A percentile compares a stretch with the other conserved stretches of the same genome.
Conservation (phyloP, 2,113 vertebrate genomes). For the Hassar affinis region DNA sequence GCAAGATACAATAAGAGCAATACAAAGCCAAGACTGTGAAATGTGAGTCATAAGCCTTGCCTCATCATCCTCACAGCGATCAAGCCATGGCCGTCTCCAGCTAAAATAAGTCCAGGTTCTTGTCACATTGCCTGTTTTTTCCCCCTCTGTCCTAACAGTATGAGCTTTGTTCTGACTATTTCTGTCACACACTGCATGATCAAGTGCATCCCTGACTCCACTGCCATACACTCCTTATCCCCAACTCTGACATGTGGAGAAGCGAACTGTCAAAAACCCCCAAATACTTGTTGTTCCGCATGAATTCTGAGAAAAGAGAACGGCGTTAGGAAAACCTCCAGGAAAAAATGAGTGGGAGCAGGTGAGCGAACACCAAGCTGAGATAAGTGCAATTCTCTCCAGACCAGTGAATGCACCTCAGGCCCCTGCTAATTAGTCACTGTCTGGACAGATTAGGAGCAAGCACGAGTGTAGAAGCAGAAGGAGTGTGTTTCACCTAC, state of each 20-base stretch:
- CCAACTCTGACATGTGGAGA: conserved; percentile 37
- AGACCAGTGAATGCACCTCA: conserved; percentile 34
- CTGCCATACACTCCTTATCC: conserved; percentile 19
- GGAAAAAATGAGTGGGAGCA: conserved; percentile 22
- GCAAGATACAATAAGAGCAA: background rate
- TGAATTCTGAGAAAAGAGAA: conserved; percentile 34
- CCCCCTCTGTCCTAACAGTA: conserved; percentile 11
- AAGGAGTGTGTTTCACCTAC: conserved; percentile 36
- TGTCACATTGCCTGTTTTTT: conserved; percentile 25
- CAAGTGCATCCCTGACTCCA: conserved; percentile 33
- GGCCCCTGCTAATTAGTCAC: conserved; percentile 54
- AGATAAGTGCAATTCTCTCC: conserved; percentile 39
- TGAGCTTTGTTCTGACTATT: conserved; percentile 38
- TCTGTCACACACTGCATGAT: conserved; percentile 49
- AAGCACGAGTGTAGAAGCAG: conserved; percentile 33
- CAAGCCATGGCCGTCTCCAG: conserved; percentile 11
- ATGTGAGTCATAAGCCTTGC: conserved; percentile 5
- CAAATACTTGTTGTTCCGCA: conserved; percentile 47
- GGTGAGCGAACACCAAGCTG: conserved; percentile 25
- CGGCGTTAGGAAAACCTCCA: background rate
- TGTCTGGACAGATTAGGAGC: conserved; percentile 51
- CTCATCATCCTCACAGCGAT: conserved; percentile 24
- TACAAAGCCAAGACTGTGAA: background rate
- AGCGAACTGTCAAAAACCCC: conserved; percentile 46
- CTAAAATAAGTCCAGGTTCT: conserved; percentile 32